A percentile compares a stretch with the other conserved stretches of the same genome.
Conservation (phyloP, 1,140 invertebrate genomes). For the Idris sp. region DNA sequence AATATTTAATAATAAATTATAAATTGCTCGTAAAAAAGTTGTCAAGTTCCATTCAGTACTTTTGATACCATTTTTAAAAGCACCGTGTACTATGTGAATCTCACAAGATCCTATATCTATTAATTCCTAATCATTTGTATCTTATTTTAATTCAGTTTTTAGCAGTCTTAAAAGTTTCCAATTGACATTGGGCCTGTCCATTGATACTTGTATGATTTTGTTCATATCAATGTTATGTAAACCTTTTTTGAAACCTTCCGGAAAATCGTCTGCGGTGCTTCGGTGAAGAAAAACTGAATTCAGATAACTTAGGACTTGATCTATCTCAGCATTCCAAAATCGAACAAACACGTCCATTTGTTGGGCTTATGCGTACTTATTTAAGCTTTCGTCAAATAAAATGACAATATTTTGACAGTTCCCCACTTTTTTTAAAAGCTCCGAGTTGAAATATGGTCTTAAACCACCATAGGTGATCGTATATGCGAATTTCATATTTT, state of each 20-base stretch:
- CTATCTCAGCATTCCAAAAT: no score
- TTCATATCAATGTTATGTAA: conserved; percentile 10
- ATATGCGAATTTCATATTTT: no score
- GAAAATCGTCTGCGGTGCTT: conserved; percentile 15
- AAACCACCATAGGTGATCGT: no score
- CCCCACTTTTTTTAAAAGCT: no score
- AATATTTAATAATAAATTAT: neutral
- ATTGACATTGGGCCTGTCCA: neutral
- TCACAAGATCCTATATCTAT: neutral
- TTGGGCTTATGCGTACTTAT: no score
- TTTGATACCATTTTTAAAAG: conserved; percentile 1
- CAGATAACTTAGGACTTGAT: no score
- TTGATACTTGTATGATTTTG: conserved; percentile 12
- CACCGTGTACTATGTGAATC: neutral
- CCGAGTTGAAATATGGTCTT: no score
- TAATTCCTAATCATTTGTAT: neutral
- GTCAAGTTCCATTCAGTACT: neutral
- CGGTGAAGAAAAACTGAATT: no score
- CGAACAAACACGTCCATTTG: no score
- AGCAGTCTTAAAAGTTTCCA: neutral
- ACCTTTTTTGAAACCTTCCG: conserved; percentile 10
- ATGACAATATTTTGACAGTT: no score
- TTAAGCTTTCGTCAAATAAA: no score
- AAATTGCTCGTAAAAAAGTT: neutral
- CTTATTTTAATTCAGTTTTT: neutral